Conservation (phyloP, 2,797 vertebrate species). For the Oreochromis grahami region DNA sequence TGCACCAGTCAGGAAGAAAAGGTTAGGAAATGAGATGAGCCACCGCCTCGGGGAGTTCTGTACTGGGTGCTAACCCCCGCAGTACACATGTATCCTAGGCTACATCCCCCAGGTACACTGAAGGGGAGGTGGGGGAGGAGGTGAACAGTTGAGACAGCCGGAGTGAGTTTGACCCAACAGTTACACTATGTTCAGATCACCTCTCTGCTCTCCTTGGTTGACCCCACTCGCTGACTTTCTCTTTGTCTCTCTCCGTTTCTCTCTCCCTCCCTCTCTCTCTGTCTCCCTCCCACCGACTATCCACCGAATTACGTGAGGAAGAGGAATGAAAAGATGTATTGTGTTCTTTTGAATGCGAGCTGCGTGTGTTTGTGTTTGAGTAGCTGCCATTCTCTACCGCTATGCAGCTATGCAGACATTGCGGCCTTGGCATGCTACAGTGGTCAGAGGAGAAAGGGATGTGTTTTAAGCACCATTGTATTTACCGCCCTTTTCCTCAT, state of each 20-base stretch:
- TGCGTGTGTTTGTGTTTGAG: conserved; percentile 40
- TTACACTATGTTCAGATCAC: conserved; percentile 35
- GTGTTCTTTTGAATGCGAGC: conserved; percentile 64
- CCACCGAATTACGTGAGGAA: conserved; percentile 62
- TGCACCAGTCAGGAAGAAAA: neutral
- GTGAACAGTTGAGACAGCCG: conserved; percentile 21
- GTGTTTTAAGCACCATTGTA: conserved; percentile 5
- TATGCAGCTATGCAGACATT: conserved; percentile 22
- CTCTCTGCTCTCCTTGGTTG: conserved; percentile 31
- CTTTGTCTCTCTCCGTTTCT: conserved; percentile 21
- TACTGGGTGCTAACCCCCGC: conserved; percentile 28
- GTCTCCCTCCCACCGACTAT: conserved; percentile 51
- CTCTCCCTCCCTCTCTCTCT: neutral
- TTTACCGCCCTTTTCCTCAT: neutral
- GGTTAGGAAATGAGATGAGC: conserved; percentile 7
- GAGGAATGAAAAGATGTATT: conserved; percentile 74
- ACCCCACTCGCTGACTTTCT: conserved; percentile 36
- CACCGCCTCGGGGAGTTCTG: neutral
- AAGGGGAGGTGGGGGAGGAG: conserved; percentile 7
- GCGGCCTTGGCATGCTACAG: conserved; percentile 3
- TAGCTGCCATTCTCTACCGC: neutral
- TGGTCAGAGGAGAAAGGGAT: conserved; percentile 15
- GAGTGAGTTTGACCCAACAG: conserved; percentile 42
- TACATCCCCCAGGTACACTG: conserved; percentile 2
- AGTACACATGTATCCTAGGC: neutral